These are phyloP conservation scores for Holothuria glaberrima DNA, from an alignment of 35 echinoderm and acorn worm genomes.

Conservation along the genomic window DNA sequence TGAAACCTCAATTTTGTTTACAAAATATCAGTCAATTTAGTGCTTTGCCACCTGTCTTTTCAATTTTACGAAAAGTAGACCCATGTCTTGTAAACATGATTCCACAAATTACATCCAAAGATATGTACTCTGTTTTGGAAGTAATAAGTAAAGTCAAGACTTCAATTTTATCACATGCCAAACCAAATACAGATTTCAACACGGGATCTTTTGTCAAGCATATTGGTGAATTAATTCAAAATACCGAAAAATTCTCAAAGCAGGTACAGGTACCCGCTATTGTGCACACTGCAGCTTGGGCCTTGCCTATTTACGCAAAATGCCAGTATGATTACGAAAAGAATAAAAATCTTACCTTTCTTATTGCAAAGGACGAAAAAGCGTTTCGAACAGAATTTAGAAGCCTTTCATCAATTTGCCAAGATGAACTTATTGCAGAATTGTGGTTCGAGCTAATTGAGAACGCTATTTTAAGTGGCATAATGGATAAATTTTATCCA, in stretches of 20 bases:
- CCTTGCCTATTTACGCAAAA: neutral
- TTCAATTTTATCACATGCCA: no score
- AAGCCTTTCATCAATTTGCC: neutral
- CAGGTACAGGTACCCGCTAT: neutral
- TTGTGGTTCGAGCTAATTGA: neutral
- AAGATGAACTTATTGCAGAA: neutral
- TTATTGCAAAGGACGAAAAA: neutral
- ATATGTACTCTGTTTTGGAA: neutral
- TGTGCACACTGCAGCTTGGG: neutral
- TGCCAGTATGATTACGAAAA: neutral
- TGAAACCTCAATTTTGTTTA: no score
- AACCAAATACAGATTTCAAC: no score
- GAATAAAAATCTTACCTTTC: neutral
- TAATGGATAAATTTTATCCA: neutral
- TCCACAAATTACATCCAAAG: neutral
- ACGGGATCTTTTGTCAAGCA: no score
- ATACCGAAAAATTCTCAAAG: neutral
- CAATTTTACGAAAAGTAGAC: neutral
- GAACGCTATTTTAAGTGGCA: neutral
- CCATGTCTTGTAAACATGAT: neutral
- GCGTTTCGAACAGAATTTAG: neutral
- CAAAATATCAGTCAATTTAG: neutral
- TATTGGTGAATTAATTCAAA: no score
- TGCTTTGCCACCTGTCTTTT: neutral
- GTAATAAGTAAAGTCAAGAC: no score